phyloP scores from a whole-genome alignment of 2,113 vertebrate genomes.

The Ceratotherium simum region DNA sequence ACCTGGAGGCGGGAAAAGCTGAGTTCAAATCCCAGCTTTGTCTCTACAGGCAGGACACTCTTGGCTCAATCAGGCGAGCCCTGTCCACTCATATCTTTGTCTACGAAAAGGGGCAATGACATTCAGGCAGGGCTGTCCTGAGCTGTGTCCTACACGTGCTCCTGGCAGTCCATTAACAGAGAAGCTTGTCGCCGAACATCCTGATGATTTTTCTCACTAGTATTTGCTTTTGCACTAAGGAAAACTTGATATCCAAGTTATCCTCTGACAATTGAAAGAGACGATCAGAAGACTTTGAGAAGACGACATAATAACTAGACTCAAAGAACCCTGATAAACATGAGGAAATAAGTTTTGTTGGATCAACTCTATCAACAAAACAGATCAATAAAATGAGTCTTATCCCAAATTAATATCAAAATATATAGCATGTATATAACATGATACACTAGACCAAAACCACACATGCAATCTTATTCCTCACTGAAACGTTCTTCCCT shows the following conservation, averaged over 20 bases:
- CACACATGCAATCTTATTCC: no score
- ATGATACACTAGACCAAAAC: rapidly evolving
- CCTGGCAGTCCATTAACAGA: not conserved
- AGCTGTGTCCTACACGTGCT: not conserved
- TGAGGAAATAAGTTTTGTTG: not conserved
- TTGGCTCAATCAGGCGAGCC: rapidly evolving
- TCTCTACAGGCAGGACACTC: not conserved
- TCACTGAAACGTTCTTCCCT: not conserved
- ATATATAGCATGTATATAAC: rapidly evolving
- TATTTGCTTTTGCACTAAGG: no score
- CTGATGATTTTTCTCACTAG: no score
- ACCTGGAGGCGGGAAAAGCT: not conserved
- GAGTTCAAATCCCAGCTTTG: not conserved
- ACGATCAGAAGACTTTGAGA: not conserved
- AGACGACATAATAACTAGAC: not conserved
- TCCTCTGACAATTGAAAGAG: no score
- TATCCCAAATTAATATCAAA: not conserved
- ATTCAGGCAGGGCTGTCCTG: no score
- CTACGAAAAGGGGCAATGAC: not conserved
- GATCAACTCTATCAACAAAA: not conserved
- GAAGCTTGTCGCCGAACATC: not conserved
- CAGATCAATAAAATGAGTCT: not conserved
- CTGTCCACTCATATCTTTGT: not conserved
- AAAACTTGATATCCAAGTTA: not conserved
- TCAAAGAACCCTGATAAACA: not conserved